A percentile compares a stretch with the other conserved stretches of the same genome.
Evolutionary conservation across 35 echinoderm and acorn worm genomes (phyloP).

Genomic region (Diadema setosum): DNA sequence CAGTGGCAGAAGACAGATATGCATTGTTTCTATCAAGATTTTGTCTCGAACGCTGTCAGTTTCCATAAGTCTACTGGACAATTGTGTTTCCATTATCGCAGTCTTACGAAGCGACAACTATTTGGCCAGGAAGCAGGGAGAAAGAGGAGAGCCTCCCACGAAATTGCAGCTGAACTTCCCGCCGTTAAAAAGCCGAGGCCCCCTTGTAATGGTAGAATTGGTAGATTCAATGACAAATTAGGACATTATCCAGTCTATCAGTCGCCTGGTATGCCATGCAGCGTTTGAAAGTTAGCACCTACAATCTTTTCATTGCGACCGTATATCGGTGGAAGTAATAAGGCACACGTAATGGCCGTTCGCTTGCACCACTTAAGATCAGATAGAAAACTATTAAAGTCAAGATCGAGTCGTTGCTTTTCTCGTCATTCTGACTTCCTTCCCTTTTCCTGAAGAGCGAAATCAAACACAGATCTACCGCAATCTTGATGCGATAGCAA

Average conservation of each 20-base stretch:
- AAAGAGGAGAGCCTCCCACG: neutral
- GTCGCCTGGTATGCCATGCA: neutral
- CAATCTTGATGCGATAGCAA: neutral
- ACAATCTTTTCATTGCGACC: neutral
- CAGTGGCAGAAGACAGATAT: no score
- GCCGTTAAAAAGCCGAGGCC: neutral
- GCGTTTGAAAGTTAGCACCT: constrained; percentile 16
- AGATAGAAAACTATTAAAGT: neutral
- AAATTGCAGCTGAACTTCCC: neutral
- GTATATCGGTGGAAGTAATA: neutral
- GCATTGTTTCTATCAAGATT: neutral
- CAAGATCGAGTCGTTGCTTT: neutral
- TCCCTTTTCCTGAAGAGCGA: neutral
- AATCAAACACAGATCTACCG: constrained; percentile 1
- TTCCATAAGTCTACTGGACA: neutral
- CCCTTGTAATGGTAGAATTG: neutral
- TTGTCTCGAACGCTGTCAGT: neutral
- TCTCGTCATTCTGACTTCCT: constrained; percentile 13
- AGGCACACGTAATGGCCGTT: neutral
- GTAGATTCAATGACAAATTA: constrained; percentile 17
- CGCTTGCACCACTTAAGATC: neutral
- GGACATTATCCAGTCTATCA: neutral
- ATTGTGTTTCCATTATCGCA: neutral
- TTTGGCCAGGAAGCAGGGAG: neutral
- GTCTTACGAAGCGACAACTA: neutral